These are phyloP conservation scores for Megalops cyprinoides DNA, from an alignment of 2,797 vertebrate species.

Conservation along the genomic window DNA sequence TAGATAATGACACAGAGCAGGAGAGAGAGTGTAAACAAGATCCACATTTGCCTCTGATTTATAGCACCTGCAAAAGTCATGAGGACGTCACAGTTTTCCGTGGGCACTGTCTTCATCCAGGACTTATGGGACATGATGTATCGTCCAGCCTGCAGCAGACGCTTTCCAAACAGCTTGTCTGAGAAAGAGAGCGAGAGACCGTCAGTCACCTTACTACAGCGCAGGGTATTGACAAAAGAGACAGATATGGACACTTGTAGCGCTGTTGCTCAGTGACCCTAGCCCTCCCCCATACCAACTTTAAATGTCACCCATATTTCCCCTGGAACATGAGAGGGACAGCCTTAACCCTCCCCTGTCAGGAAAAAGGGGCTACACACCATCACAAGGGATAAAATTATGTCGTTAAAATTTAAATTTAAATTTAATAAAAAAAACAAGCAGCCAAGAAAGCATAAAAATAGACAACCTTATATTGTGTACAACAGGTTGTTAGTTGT, in stretches of 20 bases:
- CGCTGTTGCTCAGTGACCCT: conserved; percentile 37
- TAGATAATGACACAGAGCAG: not conserved
- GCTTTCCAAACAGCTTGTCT: conserved; percentile 96
- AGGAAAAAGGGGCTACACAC: not conserved
- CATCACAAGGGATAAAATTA: not conserved
- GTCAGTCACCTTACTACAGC: conserved; percentile 43
- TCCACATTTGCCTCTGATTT: not conserved
- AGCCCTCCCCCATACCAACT: conserved; percentile 42
- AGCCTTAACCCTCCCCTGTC: conserved; percentile 47
- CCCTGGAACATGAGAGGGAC: conserved; percentile 60
- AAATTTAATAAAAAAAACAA: no score
- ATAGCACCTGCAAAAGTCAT: conserved; percentile 92
- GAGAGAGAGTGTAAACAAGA: not conserved
- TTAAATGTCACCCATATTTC: conserved; percentile 66
- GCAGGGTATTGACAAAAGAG: conserved; percentile 36
- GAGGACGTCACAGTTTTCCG: conserved; percentile 96
- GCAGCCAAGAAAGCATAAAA: not conserved
- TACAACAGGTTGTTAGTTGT: not conserved
- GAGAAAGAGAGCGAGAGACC: conserved; percentile 47
- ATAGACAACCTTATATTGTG: not conserved
- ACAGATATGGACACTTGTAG: conserved; percentile 40
- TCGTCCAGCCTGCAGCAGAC: conserved; percentile 91
- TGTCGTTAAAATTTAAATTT: not conserved
- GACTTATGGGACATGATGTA: conserved; percentile 98
- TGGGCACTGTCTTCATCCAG: conserved; percentile 99